phyloP scores from a whole-genome alignment of 1,140 invertebrate genomes.

The Thrips palmi region DNA sequence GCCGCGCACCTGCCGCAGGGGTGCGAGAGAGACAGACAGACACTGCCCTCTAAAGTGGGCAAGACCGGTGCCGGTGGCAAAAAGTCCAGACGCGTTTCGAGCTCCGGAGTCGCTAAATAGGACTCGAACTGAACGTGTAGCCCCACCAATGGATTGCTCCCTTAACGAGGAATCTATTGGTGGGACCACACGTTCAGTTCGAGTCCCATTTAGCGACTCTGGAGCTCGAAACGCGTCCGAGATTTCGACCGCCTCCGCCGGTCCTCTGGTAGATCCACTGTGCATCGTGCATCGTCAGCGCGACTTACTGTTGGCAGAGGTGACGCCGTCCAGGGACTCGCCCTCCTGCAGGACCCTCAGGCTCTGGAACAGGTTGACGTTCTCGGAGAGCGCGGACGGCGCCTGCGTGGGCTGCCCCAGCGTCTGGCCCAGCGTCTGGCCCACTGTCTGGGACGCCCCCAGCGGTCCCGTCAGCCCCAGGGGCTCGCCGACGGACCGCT shows the following conservation, averaged over 20 bases:
- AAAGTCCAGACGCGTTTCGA: too few species aligned
- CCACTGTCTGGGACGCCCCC: conserved; percentile 24
- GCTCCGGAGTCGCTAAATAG: neutral
- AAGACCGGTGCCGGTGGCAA: too few species aligned
- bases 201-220: neutral
- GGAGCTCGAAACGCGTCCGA: neutral
- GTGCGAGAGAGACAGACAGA: too few species aligned
- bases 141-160: neutral
- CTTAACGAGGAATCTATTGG: neutral
- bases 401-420: conserved; percentile 10
- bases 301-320: conserved; percentile 22
- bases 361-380: conserved; percentile 75
- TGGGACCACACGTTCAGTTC: neutral
- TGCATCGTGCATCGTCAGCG: neutral
- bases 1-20: too few species aligned
- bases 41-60: too few species aligned
- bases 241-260: neutral
- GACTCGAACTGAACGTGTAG: neutral
- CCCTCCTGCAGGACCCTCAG: conserved; percentile 71
- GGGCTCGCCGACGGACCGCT: conserved; percentile 32
- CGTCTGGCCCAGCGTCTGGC: conserved; percentile 3
- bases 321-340: conserved; percentile 43
- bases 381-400: conserved; percentile 46
- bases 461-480: conserved; percentile 9
- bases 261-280: neutral